A percentile compares a stretch with the other conserved stretches of the same genome.
Conservation (phyloP, 1,140 invertebrate genomes). For the Camponotus floridanus region DNA sequence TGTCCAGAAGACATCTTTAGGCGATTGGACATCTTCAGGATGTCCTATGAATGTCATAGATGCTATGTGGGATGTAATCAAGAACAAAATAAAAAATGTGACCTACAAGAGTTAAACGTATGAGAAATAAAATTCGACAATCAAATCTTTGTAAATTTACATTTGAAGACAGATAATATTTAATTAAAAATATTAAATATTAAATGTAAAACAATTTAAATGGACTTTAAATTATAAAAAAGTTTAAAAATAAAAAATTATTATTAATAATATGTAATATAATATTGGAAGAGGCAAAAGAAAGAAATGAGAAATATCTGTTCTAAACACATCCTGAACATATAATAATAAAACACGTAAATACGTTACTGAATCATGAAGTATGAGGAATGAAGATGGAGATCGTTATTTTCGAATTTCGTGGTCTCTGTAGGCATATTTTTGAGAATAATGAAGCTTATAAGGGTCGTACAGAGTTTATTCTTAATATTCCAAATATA, state of each 20-base stretch:
- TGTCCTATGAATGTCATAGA: too few relatives aligned
- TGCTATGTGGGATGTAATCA: too few relatives aligned
- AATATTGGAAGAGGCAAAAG: neutral
- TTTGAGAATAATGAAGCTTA: neutral
- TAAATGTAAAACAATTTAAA: too few relatives aligned
- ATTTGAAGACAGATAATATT: neutral
- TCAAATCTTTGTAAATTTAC: neutral
- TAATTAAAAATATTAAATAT: too few relatives aligned
- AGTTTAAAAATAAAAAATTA: neutral
- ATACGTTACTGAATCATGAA: slow-evolving; percentile 9
- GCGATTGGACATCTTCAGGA: too few relatives aligned
- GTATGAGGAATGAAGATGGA: slow-evolving; percentile 7
- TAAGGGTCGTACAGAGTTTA: neutral
- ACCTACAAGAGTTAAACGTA: too few relatives aligned
- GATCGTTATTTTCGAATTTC: neutral
- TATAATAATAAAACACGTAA: neutral
- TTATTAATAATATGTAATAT: neutral
- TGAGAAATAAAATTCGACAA: too few relatives aligned
- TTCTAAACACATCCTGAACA: neutral
- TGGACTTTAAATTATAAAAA: neutral
- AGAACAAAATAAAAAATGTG: too few relatives aligned
- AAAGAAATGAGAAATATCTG: neutral
- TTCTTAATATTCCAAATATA: neutral
- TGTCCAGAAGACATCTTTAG: too few relatives aligned
- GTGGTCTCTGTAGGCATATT: neutral